phyloP scores from a whole-genome alignment of 2,888 invertebrate species.

The Congeria kusceri region DNA sequence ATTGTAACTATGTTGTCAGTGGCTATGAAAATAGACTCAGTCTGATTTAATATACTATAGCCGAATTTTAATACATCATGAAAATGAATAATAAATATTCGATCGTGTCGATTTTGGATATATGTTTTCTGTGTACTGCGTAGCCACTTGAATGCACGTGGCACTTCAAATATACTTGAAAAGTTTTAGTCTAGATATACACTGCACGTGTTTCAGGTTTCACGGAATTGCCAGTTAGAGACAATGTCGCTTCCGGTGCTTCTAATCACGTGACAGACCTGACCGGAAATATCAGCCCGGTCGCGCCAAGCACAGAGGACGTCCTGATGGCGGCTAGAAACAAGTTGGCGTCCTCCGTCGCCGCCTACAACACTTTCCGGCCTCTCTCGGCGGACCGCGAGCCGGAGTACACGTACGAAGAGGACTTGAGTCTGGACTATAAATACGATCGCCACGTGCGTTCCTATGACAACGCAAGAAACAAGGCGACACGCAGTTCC shows the following conservation, averaged over 20 bases:
- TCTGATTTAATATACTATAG: too few relatives aligned
- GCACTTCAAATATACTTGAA: too few relatives aligned
- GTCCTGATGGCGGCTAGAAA: constrained; percentile 73
- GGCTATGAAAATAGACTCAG: too few relatives aligned
- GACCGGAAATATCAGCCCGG: constrained; percentile 39
- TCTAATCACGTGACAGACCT: constrained; percentile 33
- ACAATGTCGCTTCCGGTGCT: constrained; percentile 38
- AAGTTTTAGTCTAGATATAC: too few relatives aligned
- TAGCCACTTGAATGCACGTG: too few relatives aligned
- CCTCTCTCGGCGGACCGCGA: constrained; percentile 70
- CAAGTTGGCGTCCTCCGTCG: constrained; percentile 67
- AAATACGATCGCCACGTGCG: constrained; percentile 75
- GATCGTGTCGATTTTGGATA: too few relatives aligned
- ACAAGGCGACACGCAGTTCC: constrained; percentile 31
- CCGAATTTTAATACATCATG: too few relatives aligned
- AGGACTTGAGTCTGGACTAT: constrained; percentile 70
- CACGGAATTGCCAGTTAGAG: constrained; percentile 62
- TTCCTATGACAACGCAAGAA: constrained; percentile 72
- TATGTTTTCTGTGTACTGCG: too few relatives aligned
- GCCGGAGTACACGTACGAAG: constrained; percentile 72
- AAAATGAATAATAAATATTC: too few relatives aligned
- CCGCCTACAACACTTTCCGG: constrained; percentile 64
- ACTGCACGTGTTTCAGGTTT: constrained; percentile 54
- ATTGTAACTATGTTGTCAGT: too few relatives aligned
- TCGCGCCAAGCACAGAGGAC: constrained; percentile 56